Evolutionary conservation across 35 echinoderm and acorn worm genomes (phyloP).

Genomic region (Hemicentrotus pulcherrimus): DNA sequence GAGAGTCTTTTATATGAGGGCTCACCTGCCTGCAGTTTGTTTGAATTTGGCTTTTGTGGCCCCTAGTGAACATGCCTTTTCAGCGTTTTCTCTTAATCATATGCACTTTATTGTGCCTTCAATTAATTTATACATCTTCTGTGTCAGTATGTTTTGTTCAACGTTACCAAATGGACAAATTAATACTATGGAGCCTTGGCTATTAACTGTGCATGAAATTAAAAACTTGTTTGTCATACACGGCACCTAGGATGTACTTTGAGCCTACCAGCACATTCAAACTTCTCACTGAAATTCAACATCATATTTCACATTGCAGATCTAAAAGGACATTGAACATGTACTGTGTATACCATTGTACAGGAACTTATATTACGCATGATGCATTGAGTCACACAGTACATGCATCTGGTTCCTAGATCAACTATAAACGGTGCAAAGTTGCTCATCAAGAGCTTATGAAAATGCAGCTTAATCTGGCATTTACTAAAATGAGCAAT

Average conservation of each 20-base stretch:
- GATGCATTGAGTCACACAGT: background rate
- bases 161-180: no score
- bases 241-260: background rate
- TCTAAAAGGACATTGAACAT: background rate
- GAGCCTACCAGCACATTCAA: background rate
- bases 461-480: background rate
- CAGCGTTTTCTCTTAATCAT: no score
- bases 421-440: background rate
- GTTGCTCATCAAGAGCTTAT: background rate
- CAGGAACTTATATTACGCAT: background rate
- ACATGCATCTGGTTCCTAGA: background rate
- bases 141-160: no score
- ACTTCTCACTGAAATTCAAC: background rate
- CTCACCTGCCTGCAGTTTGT: no score
- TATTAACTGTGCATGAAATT: background rate
- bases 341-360: no score
- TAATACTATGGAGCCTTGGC: no score
- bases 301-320: background rate
- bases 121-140: no score
- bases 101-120: no score
- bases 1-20: no score
- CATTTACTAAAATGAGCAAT: no score
- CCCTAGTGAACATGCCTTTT: no score
- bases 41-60: no score
- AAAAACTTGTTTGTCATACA: background rate